Evolutionary conservation across 2,888 invertebrate genomes (phyloP).

Genomic region (Pristionchus japonicus): DNA sequence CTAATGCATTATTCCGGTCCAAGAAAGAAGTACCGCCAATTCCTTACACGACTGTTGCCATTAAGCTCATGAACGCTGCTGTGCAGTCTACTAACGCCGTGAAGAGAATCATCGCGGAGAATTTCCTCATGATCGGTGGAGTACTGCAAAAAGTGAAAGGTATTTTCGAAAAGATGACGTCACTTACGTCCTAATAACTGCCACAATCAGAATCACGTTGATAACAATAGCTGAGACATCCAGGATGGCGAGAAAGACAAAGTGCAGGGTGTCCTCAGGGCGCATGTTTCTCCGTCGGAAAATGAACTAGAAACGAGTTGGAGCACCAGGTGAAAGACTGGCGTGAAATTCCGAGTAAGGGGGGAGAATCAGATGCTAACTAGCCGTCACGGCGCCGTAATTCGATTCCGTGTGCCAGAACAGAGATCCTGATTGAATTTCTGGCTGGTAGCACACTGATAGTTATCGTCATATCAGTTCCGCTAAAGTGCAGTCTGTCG

Average conservation of each 20-base stretch:
- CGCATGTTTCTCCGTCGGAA: neutral
- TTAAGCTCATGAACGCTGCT: neutral
- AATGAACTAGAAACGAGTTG: neutral
- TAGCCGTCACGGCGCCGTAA: neutral
- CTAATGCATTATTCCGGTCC: too few species aligned
- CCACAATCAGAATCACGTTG: neutral
- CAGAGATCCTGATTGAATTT: too few species aligned
- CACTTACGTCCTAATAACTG: neutral
- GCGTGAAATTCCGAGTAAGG: neutral
- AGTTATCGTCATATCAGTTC: too few species aligned
- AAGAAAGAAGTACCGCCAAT: too few species aligned
- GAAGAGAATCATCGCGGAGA: neutral
- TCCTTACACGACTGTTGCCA: neutral
- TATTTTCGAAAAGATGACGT: neutral
- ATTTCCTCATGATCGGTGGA: neutral
- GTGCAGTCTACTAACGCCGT: neutral
- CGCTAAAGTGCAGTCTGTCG: too few species aligned
- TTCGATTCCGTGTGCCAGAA: neutral
- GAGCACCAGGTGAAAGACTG: neutral
- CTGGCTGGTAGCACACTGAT: too few species aligned
- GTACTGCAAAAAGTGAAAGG: neutral
- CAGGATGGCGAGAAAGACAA: neutral
- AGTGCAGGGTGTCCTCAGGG: neutral
- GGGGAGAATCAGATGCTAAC: neutral
- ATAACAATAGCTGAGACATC: neutral